A percentile compares a stretch with the other conserved stretches of the same genome.
Evolutionary conservation across 2,113 vertebrate genomes (phyloP).

Genomic region (Probosciger aterrimus): DNA sequence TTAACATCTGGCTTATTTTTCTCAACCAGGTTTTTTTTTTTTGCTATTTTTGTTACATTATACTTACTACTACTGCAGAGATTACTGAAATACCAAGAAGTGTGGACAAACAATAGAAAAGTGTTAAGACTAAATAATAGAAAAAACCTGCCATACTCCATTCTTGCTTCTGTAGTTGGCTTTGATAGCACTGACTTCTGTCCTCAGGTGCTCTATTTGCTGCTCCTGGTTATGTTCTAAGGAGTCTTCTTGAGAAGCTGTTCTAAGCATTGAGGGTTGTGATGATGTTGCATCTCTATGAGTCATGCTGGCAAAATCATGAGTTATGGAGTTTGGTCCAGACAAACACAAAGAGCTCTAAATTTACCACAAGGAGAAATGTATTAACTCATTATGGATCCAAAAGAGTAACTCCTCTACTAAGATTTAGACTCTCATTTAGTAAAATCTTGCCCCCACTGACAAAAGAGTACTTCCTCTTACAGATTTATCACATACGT

Average conservation of each 20-base stretch:
- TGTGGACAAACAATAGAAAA: not conserved
- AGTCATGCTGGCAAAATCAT: constrained; percentile 72
- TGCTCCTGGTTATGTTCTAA: constrained; percentile 83
- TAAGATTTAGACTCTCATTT: not conserved
- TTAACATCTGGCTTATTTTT: not conserved
- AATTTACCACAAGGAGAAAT: not conserved
- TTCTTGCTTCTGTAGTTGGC: constrained; percentile 77
- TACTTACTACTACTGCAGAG: not conserved
- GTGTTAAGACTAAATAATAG: not conserved
- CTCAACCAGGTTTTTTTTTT: not conserved
- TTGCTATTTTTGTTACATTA: not conserved
- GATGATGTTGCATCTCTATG: constrained; percentile 70
- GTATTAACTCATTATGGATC: not conserved
- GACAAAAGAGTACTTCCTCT: not conserved
- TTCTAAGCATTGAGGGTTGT: constrained; percentile 73
- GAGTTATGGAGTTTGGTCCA: constrained; percentile 79
- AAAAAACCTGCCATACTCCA: constrained; percentile 69
- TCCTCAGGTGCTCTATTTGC: constrained; percentile 78
- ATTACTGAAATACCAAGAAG: not conserved
- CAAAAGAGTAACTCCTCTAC: not conserved
- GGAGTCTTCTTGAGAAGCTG: constrained; percentile 81
- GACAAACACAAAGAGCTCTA: constrained; percentile 87
- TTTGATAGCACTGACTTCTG: constrained; percentile 80
- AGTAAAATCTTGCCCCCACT: not conserved
- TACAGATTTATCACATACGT: not conserved